These are phyloP conservation scores for Ptychadena robeensis DNA, from an alignment of 2,797 vertebrate genomes.

Conservation along the genomic window DNA sequence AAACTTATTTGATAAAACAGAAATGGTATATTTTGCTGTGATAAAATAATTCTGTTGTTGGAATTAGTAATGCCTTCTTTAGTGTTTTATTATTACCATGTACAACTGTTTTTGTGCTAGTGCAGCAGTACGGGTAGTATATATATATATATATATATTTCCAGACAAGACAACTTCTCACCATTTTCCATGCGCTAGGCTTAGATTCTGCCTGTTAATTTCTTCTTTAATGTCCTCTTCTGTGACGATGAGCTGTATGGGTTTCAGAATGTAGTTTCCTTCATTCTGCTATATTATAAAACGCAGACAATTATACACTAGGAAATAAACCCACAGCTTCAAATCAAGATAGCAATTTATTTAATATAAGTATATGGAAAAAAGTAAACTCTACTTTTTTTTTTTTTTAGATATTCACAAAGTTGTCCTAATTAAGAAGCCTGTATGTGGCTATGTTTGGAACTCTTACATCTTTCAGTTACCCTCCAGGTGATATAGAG, in stretches of 20 bases:
- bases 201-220: slow-evolving; percentile 64
- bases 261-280: slow-evolving; percentile 41
- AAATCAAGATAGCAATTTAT: not conserved
- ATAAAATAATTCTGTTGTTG: not conserved
- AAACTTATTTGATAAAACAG: no score
- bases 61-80: not conserved
- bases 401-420: no score
- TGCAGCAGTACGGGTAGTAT: not conserved
- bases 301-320: not conserved
- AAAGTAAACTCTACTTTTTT: no score
- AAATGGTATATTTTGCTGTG: no score
- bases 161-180: slow-evolving; percentile 38
- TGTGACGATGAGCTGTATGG: slow-evolving; percentile 60
- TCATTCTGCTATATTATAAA: slow-evolving; percentile 64
- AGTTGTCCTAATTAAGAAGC: no score
- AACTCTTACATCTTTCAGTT: no score
- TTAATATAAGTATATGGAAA: no score
- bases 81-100: not conserved
- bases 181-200: slow-evolving; percentile 57
- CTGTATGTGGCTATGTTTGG: no score
- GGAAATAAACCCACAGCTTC: not conserved
- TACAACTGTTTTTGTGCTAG: not conserved
- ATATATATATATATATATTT: not conserved
- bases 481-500: no score
- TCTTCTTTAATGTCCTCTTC: slow-evolving; percentile 67